Evolutionary conservation across 2,797 vertebrate genomes (phyloP).

Genomic region (Scolopax bukidnonensis): DNA sequence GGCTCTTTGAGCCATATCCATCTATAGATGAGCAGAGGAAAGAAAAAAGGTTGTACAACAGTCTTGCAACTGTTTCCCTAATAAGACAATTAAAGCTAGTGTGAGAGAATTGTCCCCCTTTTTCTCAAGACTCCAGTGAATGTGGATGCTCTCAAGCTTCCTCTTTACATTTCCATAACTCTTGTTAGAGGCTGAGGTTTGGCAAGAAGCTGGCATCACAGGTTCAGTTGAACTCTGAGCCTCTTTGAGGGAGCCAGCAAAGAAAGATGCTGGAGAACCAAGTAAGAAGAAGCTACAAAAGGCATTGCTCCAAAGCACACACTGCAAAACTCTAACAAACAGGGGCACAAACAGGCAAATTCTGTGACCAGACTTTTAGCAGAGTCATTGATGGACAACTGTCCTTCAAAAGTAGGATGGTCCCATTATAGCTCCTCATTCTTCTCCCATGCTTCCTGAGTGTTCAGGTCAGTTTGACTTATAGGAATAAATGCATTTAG

Average conservation of each 20-base stretch:
- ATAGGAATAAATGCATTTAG: not conserved
- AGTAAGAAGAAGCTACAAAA: not conserved
- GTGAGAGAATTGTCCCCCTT: not conserved
- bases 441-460: not conserved
- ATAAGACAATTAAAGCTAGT: not conserved
- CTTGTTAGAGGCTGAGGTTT: not conserved
- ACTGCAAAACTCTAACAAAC: not conserved
- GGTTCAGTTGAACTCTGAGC: not conserved
- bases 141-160: not conserved
- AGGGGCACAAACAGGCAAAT: not conserved
- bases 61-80: not conserved
- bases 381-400: not conserved
- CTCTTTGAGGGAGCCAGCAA: not conserved
- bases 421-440: not conserved
- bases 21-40: not conserved
- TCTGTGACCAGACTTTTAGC: not conserved
- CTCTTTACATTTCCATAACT: not conserved
- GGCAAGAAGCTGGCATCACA: not conserved
- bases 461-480: not conserved
- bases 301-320: not conserved
- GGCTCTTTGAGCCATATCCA: not conserved
- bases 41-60: not conserved
- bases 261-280: not conserved
- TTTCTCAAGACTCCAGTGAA: not conserved
- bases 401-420: not conserved